Evolutionary conservation across 2,797 vertebrate genomes (phyloP).

Genomic region (Anabacerthia variegaticeps): DNA sequence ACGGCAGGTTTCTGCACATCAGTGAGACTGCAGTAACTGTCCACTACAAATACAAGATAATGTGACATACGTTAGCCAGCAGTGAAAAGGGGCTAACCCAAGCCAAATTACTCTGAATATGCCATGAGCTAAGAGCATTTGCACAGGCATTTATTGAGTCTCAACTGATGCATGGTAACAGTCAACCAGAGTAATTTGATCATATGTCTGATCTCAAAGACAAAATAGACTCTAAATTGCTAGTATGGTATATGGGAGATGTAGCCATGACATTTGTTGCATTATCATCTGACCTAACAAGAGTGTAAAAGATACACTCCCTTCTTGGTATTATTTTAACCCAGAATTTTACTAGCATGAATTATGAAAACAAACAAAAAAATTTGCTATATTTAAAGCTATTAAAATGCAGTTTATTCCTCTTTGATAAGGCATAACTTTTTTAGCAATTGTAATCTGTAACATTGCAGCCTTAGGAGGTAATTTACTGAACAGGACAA

Average conservation of each 20-base stretch:
- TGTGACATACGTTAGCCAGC: conserved; percentile 34
- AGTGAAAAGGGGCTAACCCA: conserved; percentile 43
- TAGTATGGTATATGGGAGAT: conserved; percentile 20
- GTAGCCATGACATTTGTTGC: conserved; percentile 29
- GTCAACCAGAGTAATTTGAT: conserved; percentile 58
- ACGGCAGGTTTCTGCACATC: neutral
- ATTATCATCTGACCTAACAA: conserved; percentile 62
- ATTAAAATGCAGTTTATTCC: conserved; percentile 57
- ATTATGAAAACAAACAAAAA: conserved; percentile 37
- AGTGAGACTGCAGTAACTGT: neutral
- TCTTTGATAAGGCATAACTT: conserved; percentile 63
- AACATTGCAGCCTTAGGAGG: conserved; percentile 79
- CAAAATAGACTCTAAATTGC: conserved; percentile 65
- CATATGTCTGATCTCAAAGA: conserved; percentile 52
- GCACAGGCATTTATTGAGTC: conserved; percentile 42
- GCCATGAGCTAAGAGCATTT: conserved; percentile 48
- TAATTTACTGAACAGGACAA: conserved; percentile 80
- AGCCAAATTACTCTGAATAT: conserved; percentile 49
- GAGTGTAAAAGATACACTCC: conserved; percentile 29
- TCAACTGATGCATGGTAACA: neutral
- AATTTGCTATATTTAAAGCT: conserved; percentile 31
- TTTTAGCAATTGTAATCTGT: conserved; percentile 73
- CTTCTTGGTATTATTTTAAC: conserved; percentile 40
- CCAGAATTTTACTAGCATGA: conserved; percentile 49
- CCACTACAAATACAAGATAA: conserved; percentile 34